Percentiles rank a stretch among this genome's conserved stretches.
Conservation (phyloP, 1,140 invertebrate genomes). For the Steinernema feltiae region DNA sequence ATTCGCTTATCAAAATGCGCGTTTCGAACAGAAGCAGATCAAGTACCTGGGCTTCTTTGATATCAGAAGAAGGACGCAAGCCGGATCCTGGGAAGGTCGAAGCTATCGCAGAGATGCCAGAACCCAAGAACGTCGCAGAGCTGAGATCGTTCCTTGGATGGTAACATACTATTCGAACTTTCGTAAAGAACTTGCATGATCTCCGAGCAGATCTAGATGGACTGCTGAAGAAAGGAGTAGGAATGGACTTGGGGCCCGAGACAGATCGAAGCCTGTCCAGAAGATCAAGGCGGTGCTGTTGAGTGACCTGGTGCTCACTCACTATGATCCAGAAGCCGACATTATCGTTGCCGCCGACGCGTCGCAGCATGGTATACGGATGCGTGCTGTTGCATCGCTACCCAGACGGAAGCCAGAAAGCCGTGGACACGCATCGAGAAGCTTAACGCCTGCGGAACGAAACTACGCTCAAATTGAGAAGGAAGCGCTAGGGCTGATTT, state of each 20-base stretch:
- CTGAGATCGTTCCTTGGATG: slow-evolving; percentile 46
- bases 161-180: slow-evolving; percentile 42
- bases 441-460: slow-evolving; percentile 59
- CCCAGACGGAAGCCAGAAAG: slow-evolving; percentile 36
- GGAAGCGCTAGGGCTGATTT: slow-evolving; percentile 61
- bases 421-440: slow-evolving; percentile 57
- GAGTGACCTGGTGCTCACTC: slow-evolving; percentile 35
- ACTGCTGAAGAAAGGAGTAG: slow-evolving; percentile 42
- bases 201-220: slow-evolving; percentile 41
- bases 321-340: slow-evolving; percentile 38
- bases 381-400: slow-evolving; percentile 39
- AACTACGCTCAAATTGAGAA: slow-evolving; percentile 62
- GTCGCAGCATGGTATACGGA: slow-evolving; percentile 44
- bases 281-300: slow-evolving; percentile 30
- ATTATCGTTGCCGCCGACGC: slow-evolving; percentile 48
- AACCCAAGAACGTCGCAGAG: slow-evolving; percentile 26
- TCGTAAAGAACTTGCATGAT: slow-evolving; percentile 28
- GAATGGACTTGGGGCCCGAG: slow-evolving; percentile 32
- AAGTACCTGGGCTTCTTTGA: slow-evolving; percentile 38
- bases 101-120: slow-evolving; percentile 41
- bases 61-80: slow-evolving; percentile 23
- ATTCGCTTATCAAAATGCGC: slow-evolving; percentile 28
- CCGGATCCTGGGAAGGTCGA: slow-evolving; percentile 39
- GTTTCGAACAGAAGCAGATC: slow-evolving; percentile 29
- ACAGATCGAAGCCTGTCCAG: slow-evolving; percentile 22